phyloP scores from a whole-genome alignment of 2,797 vertebrate genomes.

The Chelon auratus region DNA sequence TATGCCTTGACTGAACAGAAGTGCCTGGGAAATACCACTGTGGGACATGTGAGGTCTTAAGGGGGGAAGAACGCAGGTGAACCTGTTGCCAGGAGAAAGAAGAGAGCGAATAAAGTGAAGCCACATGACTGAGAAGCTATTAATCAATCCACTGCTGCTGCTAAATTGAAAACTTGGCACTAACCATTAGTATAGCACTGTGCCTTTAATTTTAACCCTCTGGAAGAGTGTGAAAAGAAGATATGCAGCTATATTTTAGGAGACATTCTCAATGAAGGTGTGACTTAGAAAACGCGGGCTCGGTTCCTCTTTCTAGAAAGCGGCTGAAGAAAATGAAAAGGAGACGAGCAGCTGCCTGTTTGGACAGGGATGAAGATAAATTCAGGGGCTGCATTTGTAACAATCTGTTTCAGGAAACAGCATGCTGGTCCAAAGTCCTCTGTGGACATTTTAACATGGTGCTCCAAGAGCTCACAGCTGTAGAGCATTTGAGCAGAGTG shows the following conservation, averaged over 20 bases:
- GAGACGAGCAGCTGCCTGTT: constrained; percentile 19
- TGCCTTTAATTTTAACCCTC: constrained; percentile 42
- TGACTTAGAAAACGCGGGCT: constrained; percentile 39
- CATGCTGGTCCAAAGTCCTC: constrained; percentile 42
- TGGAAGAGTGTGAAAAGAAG: constrained; percentile 25
- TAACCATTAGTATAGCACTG: constrained; percentile 23
- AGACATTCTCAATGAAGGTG: constrained; percentile 20
- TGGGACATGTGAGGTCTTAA: constrained; percentile 35
- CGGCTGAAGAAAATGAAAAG: neutral
- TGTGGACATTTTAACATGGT: constrained; percentile 63
- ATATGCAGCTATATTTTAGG: constrained; percentile 25
- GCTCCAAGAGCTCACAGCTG: constrained; percentile 74
- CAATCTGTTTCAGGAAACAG: constrained; percentile 68
- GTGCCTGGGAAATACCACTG: constrained; percentile 12
- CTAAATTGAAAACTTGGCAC: constrained; percentile 68
- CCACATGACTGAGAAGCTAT: constrained; percentile 52
- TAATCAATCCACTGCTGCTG: constrained; percentile 50
- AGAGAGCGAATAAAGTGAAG: constrained; percentile 33
- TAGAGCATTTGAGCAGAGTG: constrained; percentile 68
- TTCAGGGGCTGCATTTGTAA: constrained; percentile 56
- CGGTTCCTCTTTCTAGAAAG: constrained; percentile 10
- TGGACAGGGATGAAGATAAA: constrained; percentile 58
- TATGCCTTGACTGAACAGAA: constrained; percentile 19
- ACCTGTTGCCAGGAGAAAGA: constrained; percentile 45
- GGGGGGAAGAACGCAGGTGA: constrained; percentile 26